These are phyloP conservation scores for Corythornis cristatus DNA, from an alignment of 2,113 vertebrate species.

Conservation along the genomic window DNA sequence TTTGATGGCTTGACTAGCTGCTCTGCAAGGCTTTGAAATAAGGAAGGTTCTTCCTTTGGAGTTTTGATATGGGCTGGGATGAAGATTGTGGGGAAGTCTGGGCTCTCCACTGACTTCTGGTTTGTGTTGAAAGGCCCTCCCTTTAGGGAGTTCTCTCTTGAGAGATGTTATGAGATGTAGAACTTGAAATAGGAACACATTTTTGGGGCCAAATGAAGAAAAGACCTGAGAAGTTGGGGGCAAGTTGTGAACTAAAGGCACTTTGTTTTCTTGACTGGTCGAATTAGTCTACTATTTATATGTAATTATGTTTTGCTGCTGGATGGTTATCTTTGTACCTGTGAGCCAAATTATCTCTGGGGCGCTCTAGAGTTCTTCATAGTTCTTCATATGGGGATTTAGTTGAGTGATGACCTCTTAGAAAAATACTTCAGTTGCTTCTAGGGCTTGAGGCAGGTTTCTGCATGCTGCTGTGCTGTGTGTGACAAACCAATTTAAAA, in stretches of 20 bases:
- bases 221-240: background rate
- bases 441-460: background rate
- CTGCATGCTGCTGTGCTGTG: background rate
- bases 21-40: background rate
- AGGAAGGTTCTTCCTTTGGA: background rate
- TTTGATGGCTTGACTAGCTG: background rate
- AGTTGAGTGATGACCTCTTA: background rate
- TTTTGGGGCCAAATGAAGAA: background rate
- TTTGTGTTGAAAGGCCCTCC: background rate
- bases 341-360: background rate
- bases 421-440: background rate
- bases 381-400: background rate
- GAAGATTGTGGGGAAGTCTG: background rate
- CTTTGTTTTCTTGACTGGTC: background rate
- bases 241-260: background rate
- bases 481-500: background rate
- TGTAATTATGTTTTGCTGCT: background rate
- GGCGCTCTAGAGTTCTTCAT: background rate
- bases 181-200: background rate
- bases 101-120: background rate
- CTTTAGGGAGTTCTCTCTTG: background rate
- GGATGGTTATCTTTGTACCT: background rate
- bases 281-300: background rate
- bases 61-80: background rate
- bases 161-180: background rate